Evolutionary conservation across 2,888 invertebrate genomes (phyloP).

Genomic region (Dicycla oo): DNA sequence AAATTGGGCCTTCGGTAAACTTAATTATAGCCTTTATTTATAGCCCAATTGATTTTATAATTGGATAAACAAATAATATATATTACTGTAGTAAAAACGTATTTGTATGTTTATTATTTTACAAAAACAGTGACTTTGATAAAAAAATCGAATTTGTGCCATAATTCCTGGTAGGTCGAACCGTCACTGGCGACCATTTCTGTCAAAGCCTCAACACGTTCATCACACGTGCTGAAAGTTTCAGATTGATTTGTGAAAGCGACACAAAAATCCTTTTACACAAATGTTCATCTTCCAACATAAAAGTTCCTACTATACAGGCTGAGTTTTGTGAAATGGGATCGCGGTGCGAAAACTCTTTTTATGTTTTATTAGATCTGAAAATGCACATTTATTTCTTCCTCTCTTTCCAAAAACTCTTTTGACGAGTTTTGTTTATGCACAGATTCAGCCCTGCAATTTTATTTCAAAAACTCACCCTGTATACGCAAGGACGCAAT

Average conservation of each 20-base stretch:
- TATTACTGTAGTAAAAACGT: too few species aligned
- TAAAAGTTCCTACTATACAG: constrained; percentile 43
- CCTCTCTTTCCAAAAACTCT: not conserved
- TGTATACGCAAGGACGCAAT: constrained; percentile 34
- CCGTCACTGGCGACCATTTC: constrained; percentile 1
- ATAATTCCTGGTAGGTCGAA: not conserved
- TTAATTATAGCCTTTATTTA: constrained; percentile 20
- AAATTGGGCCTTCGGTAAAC: constrained; percentile 19
- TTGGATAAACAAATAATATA: constrained; percentile 2
- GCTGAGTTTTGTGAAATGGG: constrained; percentile 3
- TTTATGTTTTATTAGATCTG: not conserved
- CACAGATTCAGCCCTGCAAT: not conserved
- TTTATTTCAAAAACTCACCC: not conserved
- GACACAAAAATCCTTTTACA: constrained; percentile 61
- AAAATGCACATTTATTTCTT: not conserved
- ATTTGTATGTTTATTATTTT: not conserved
- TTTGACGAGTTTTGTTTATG: not conserved
- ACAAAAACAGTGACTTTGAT: not conserved
- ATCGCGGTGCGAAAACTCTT: not conserved
- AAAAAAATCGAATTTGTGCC: not conserved
- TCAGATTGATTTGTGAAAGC: constrained; percentile 55
- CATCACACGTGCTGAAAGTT: constrained; percentile 43
- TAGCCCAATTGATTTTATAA: constrained; percentile 25
- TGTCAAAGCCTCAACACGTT: constrained; percentile 9
- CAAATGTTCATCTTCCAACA: constrained; percentile 50